Percentiles rank a stretch among this genome's conserved stretches.
Evolutionary conservation across 2,888 invertebrate genomes (phyloP).

Genomic region (Agrenia bidenticulata): DNA sequence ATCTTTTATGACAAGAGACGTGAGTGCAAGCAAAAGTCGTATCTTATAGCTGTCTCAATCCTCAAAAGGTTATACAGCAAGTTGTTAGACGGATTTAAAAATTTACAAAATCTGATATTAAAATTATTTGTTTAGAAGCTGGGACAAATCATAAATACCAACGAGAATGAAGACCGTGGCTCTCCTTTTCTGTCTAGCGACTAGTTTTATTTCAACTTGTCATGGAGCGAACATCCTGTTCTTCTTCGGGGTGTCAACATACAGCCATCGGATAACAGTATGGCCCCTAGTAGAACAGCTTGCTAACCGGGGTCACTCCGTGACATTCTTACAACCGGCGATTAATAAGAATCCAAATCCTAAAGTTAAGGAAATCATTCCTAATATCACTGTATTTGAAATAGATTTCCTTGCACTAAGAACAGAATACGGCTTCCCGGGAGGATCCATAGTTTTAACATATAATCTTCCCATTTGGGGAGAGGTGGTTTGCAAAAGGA

Average conservation of each 20-base stretch:
- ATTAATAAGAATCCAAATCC: slow-evolving; percentile 35
- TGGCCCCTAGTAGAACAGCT: slow-evolving; percentile 37
- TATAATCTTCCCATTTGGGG: slow-evolving; percentile 24
- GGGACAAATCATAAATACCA: too few species aligned
- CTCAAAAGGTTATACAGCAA: too few species aligned
- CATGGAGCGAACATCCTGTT: slow-evolving; percentile 35
- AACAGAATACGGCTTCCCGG: slow-evolving; percentile 17
- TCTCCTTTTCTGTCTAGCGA: too few species aligned
- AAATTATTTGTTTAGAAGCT: too few species aligned
- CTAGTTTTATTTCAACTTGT: neutral
- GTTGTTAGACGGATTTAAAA: too few species aligned
- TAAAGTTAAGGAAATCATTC: slow-evolving; percentile 33
- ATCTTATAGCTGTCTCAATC: too few species aligned
- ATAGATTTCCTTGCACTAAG: slow-evolving; percentile 25
- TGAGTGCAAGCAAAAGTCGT: too few species aligned
- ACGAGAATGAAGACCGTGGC: too few species aligned
- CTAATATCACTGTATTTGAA: neutral
- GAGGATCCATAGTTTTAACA: neutral
- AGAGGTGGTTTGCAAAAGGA: slow-evolving; percentile 19
- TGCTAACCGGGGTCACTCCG: slow-evolving; percentile 35
- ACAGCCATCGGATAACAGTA: slow-evolving; percentile 38
- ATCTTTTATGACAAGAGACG: too few species aligned
- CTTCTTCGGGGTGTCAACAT: slow-evolving; percentile 45
- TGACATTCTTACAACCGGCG: slow-evolving; percentile 30
- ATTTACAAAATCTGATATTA: too few species aligned